Percentiles rank a stretch among this genome's conserved stretches.
These are phyloP conservation scores for Sebastes matsubarae DNA, from an alignment of 2,797 vertebrate species.

Conservation along the genomic window DNA sequence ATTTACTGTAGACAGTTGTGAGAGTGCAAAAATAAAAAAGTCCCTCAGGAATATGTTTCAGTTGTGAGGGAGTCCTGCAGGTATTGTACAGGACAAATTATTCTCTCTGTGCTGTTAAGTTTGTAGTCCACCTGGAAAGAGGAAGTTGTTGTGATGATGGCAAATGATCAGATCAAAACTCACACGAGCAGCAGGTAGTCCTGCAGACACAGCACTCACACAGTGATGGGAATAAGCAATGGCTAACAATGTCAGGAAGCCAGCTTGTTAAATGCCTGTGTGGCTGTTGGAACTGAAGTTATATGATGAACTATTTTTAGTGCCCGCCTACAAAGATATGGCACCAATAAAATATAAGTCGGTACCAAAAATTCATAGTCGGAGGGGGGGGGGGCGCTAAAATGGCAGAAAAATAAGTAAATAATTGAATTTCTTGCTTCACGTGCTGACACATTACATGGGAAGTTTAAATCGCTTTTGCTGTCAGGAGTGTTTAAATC, in stretches of 20 bases:
- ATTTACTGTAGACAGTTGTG: too few species aligned
- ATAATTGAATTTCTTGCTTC: neutral
- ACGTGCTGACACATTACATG: neutral
- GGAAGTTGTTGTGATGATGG: neutral
- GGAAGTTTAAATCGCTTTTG: too few species aligned
- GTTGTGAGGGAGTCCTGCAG: neutral
- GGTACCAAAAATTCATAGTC: neutral
- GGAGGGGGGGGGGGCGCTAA: neutral
- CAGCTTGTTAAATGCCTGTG: neutral
- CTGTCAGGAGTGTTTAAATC: neutral
- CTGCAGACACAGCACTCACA: neutral
- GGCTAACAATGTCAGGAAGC: neutral
- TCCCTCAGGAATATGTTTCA: neutral
- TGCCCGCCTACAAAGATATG: neutral
- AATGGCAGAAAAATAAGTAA: neutral
- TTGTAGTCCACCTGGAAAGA: neutral
- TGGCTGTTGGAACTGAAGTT: neutral
- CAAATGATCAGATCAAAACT: neutral
- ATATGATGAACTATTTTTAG: neutral
- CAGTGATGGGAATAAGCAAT: neutral
- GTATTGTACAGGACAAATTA: too few species aligned
- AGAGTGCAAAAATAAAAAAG: neutral
- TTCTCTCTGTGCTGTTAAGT: neutral
- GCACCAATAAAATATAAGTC: neutral
- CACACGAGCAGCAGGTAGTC: neutral